Conservation (phyloP, 2,888 invertebrate species). For the Xylophagus ater region DNA sequence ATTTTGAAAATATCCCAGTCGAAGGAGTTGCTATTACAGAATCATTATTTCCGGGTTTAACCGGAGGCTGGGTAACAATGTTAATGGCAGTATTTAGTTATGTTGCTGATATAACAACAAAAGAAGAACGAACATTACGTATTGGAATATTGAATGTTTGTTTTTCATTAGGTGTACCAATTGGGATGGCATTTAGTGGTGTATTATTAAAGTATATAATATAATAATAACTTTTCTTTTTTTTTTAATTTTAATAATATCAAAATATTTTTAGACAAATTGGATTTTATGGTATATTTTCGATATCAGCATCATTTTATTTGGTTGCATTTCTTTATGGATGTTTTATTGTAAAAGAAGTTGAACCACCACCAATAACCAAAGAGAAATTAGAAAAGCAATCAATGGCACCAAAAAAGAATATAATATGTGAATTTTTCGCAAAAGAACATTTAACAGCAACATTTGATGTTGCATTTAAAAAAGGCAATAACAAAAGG, state of each 20-base stretch:
- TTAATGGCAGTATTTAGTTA: constrained; percentile 85
- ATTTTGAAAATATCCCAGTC: constrained; percentile 67
- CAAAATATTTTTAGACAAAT: constrained; percentile 42
- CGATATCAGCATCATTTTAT: constrained; percentile 63
- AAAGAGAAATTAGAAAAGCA: constrained; percentile 20
- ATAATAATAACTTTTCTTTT: neutral
- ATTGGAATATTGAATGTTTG: constrained; percentile 84
- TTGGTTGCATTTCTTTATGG: constrained; percentile 65
- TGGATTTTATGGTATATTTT: constrained; percentile 73
- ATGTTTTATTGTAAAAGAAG: constrained; percentile 58
- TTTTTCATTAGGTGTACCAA: constrained; percentile 75
- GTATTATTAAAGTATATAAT: constrained; percentile 47
- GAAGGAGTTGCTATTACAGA: constrained; percentile 71
- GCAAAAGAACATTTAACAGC: constrained; percentile 64
- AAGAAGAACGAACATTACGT: constrained; percentile 70
- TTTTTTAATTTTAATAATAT: neutral
- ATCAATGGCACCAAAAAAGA: constrained; percentile 19
- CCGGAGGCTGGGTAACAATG: constrained; percentile 80
- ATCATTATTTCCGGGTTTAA: constrained; percentile 69
- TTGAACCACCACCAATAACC: constrained; percentile 28
- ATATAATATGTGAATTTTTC: constrained; percentile 52
- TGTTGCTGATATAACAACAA: constrained; percentile 74
- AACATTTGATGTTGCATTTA: constrained; percentile 70
- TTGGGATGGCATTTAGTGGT: constrained; percentile 82
- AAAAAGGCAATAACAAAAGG: constrained; percentile 61